phyloP scores from a whole-genome alignment of 2,113 vertebrate species.

The Channa maculata region DNA sequence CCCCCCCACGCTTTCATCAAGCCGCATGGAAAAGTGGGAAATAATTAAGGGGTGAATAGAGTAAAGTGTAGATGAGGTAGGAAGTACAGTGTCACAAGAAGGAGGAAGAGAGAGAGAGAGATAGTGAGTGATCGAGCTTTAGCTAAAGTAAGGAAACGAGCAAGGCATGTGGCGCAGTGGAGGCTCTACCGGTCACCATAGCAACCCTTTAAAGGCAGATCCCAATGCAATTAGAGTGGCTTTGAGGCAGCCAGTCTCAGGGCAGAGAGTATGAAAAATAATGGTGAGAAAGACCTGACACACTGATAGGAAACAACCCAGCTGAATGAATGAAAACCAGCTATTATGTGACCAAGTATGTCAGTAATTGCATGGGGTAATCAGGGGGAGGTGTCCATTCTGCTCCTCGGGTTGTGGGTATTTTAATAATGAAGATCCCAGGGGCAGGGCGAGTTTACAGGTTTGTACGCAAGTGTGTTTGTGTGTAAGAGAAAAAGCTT shows the following conservation, averaged over 20 bases:
- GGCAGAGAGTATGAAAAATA: conserved; percentile 74
- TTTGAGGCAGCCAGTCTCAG: conserved; percentile 77
- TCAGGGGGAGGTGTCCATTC: conserved; percentile 40
- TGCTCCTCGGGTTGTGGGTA: conserved; percentile 23
- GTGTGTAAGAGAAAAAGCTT: background rate
- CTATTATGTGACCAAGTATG: conserved; percentile 42
- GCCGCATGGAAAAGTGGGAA: conserved; percentile 43
- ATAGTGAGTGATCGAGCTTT: conserved; percentile 48
- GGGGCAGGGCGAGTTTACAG: conserved; percentile 18
- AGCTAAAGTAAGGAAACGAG: conserved; percentile 60
- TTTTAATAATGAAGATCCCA: conserved; percentile 46
- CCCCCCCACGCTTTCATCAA: conserved; percentile 34
- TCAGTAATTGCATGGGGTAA: conserved; percentile 41
- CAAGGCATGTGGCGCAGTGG: conserved; percentile 54
- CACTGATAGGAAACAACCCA: conserved; percentile 58
- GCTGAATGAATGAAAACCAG: conserved; percentile 58
- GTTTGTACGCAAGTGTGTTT: background rate
- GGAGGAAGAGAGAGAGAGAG: conserved; percentile 50
- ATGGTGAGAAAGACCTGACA: conserved; percentile 62
- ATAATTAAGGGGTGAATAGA: conserved; percentile 53
- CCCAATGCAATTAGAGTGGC: conserved; percentile 81
- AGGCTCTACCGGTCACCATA: conserved; percentile 82
- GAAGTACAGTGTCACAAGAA: conserved; percentile 64
- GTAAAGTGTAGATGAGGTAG: conserved; percentile 59
- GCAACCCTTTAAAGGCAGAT: conserved; percentile 85